Evolutionary conservation across 2,888 invertebrate species (phyloP).

Genomic region (Spicauda simplicius): DNA sequence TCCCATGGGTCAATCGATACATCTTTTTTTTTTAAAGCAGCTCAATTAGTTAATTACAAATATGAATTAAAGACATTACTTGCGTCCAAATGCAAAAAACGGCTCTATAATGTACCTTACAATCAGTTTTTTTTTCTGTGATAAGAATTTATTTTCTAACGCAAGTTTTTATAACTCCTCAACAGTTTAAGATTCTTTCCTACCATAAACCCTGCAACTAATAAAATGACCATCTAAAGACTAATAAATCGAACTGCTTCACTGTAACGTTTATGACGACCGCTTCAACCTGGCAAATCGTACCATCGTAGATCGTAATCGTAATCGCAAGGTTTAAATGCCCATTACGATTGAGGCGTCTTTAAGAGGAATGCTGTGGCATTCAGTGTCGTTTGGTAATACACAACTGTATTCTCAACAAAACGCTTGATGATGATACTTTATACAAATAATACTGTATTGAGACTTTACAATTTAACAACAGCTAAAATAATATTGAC

Average conservation of each 20-base stretch:
- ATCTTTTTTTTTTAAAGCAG: too few species aligned
- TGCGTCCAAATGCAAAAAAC: too few species aligned
- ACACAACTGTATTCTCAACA: conserved; percentile 30
- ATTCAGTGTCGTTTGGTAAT: conserved; percentile 20
- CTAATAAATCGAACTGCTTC: background rate
- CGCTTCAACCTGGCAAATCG: too few species aligned
- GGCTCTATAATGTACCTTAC: too few species aligned
- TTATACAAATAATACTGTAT: too few species aligned
- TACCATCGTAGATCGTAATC: conserved; percentile 13
- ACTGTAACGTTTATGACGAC: too few species aligned
- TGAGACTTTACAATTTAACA: too few species aligned
- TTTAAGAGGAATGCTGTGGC: conserved; percentile 33
- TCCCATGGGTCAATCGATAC: too few species aligned
- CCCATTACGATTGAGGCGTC: conserved; percentile 38
- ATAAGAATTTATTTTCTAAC: background rate
- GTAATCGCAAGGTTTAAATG: background rate
- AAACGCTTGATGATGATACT: conserved; percentile 30
- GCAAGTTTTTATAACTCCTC: background rate
- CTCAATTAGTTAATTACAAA: too few species aligned
- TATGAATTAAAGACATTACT: too few species aligned
- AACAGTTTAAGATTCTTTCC: background rate
- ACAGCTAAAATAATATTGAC: too few species aligned
- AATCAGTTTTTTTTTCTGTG: background rate
- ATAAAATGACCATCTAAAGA: background rate
- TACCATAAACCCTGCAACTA: background rate